Percentiles rank a stretch among this genome's conserved stretches.
These are phyloP conservation scores for Erpornis zantholeuca DNA, from an alignment of 2,113 vertebrate species.

Conservation along the genomic window DNA sequence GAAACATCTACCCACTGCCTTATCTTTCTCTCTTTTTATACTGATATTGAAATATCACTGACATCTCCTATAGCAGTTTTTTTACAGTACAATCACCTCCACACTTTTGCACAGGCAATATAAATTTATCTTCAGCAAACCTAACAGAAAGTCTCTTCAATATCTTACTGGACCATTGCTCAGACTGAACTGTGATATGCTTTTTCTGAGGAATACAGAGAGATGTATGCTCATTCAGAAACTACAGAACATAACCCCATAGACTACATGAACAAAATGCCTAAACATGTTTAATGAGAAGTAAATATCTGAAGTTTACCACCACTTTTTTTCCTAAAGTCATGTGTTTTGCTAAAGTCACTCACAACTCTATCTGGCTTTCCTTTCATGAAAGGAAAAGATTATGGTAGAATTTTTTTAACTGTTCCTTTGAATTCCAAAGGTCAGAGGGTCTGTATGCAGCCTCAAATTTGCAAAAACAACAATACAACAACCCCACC, in stretches of 20 bases:
- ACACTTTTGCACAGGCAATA: neutral
- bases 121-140: neutral
- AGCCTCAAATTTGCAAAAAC: neutral
- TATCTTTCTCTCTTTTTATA: neutral
- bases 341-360: neutral
- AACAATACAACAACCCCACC: neutral
- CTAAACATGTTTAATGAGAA: neutral
- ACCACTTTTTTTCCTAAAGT: neutral
- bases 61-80: neutral
- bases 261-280: neutral
- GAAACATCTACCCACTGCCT: constrained; percentile 3
- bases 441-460: neutral
- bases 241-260: neutral
- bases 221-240: neutral
- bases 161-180: neutral
- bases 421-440: neutral
- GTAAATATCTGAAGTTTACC: neutral
- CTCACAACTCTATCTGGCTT: neutral
- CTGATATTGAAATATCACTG: neutral
- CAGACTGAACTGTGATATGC: neutral
- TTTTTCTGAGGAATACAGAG: neutral
- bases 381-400: neutral
- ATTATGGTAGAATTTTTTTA: neutral
- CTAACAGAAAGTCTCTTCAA: neutral
- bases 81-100: neutral